Conservation (phyloP, 2,113 vertebrate species). For the Chinchilla lanigera region DNA sequence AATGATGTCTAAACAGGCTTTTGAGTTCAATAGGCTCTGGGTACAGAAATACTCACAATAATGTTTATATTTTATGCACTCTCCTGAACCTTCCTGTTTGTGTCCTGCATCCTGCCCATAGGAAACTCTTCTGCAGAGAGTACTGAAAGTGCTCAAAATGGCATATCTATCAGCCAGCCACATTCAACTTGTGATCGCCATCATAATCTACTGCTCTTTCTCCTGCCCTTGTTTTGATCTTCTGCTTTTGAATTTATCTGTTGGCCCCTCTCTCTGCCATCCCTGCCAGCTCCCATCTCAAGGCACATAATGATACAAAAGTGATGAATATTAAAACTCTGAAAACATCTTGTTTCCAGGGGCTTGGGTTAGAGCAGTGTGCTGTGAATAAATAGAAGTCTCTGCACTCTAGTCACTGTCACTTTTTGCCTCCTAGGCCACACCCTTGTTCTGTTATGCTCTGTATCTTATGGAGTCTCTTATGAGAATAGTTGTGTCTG, state of each 20-base stretch:
- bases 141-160: neutral
- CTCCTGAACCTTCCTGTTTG: neutral
- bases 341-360: neutral
- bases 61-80: neutral
- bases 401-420: neutral
- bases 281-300: neutral
- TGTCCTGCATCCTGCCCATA: neutral
- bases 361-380: neutral
- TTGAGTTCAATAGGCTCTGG: neutral
- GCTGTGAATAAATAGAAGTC: neutral
- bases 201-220: neutral
- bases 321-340: neutral
- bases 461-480: neutral
- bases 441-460: neutral
- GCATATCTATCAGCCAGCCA: neutral
- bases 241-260: neutral
- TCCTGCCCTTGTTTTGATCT: neutral
- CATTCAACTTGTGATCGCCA: rapidly evolving
- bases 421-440: neutral
- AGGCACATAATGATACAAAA: neutral
- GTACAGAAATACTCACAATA: neutral
- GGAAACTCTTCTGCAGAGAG: neutral
- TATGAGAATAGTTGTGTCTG: neutral
- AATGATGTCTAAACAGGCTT: neutral
- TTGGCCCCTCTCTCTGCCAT: neutral